These are phyloP conservation scores for Phalacrocorax brasilianus DNA, from an alignment of 2,113 vertebrate species.

Conservation along the genomic window DNA sequence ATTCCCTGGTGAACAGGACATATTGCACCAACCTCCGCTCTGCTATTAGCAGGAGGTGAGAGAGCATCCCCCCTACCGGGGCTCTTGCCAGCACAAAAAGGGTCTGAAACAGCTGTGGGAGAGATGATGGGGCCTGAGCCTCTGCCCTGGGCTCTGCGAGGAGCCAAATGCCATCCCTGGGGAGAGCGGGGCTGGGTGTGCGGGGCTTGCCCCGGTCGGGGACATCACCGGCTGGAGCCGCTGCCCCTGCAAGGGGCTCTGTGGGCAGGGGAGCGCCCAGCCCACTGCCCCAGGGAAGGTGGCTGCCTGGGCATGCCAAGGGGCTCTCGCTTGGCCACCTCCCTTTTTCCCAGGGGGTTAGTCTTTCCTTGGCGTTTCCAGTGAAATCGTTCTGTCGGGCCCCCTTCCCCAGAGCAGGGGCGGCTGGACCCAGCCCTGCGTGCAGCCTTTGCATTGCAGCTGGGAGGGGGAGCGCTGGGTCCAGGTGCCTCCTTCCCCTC, in stretches of 20 bases:
- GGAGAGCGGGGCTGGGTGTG: neutral
- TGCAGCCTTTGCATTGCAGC: neutral
- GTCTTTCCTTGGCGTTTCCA: neutral
- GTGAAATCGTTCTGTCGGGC: accelerated
- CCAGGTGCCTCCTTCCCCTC: neutral
- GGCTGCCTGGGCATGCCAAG: neutral
- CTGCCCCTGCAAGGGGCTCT: neutral
- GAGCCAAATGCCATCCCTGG: accelerated
- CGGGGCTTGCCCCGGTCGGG: accelerated
- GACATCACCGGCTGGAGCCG: neutral
- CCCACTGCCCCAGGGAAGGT: too few relatives aligned
- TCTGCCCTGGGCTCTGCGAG: accelerated
- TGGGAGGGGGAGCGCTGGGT: too few relatives aligned
- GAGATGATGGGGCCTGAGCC: accelerated
- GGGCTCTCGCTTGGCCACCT: neutral
- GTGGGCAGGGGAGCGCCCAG: neutral
- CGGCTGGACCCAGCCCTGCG: neutral
- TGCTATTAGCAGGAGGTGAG: neutral
- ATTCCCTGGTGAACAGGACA: neutral
- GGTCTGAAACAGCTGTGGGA: neutral
- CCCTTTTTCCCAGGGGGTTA: neutral
- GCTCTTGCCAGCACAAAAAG: neutral
- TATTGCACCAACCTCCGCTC: neutral
- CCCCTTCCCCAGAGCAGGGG: neutral
- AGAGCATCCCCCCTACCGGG: accelerated